These are phyloP conservation scores for Nematostella vectensis DNA, from an alignment of 92 coral and sea anemone genomes.

Conservation along the genomic window DNA sequence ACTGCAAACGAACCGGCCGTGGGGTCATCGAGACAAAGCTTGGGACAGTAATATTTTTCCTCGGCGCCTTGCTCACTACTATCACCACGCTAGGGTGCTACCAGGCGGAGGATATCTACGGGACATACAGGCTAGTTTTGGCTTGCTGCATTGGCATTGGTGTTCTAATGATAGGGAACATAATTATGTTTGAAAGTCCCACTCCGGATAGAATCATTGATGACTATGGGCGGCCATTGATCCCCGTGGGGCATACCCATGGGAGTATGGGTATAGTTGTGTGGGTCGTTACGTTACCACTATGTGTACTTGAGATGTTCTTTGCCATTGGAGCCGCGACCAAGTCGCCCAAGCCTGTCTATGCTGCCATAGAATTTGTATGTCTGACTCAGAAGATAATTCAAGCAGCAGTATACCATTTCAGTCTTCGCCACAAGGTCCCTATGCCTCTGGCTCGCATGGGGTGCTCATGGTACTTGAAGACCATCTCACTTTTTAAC, in stretches of 20 bases:
- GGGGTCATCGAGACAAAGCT: conserved; percentile 58
- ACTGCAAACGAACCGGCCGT: conserved; percentile 37
- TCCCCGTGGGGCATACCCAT: conserved; percentile 60
- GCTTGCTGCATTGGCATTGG: conserved; percentile 31
- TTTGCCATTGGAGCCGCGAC: conserved; percentile 76
- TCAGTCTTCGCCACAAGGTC: conserved; percentile 74
- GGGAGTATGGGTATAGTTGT: conserved; percentile 62
- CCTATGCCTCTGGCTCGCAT: conserved; percentile 48
- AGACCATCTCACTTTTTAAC: conserved; percentile 57
- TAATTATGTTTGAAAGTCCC: conserved; percentile 48
- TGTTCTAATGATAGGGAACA: conserved; percentile 31
- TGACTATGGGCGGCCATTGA: conserved; percentile 43
- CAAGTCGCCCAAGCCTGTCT: conserved; percentile 32
- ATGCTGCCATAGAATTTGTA: conserved; percentile 52
- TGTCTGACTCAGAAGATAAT: conserved; percentile 53
- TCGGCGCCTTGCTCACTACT: conserved; percentile 61
- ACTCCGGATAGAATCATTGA: conserved; percentile 39
- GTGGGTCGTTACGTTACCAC: conserved; percentile 63
- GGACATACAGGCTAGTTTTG: conserved; percentile 30
- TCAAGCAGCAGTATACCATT: conserved; percentile 65
- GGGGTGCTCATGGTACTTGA: conserved; percentile 74
- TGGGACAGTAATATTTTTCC: conserved; percentile 56
- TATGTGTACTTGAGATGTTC: conserved; percentile 53
- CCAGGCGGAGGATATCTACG: conserved; percentile 34
- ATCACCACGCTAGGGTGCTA: conserved; percentile 58